Evolutionary conservation across 1,140 invertebrate genomes (phyloP), one percentile per base, ranked within the genome.

Genomic region (Drosophila melanica): DNA sequence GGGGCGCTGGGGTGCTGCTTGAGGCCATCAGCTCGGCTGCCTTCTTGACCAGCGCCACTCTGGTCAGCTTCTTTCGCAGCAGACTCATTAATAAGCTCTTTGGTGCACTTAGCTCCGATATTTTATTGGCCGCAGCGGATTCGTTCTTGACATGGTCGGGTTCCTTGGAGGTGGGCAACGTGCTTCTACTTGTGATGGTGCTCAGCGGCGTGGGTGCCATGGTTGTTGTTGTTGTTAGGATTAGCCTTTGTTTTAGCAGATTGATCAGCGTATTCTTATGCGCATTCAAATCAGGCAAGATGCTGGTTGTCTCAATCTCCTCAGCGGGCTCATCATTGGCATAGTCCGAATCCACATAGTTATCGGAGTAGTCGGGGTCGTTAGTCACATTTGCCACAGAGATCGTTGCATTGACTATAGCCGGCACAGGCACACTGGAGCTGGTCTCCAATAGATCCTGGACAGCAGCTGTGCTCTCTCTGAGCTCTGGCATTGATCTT

Each of bases 331-430:
- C 81, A 54, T 87, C 84, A 10, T 87, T 87, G 10, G 47, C 60
- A 62, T 86, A 86, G 20, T 86, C 82, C 2, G 63, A 71, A 20
- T 75, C 75, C 23, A 53, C 51, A 48, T 62, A 75, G 18, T 74
- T 70, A 1, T 76, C 77, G 0, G 55, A 48, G 18, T 79, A 79
- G 27, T 86, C 79, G 7, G 30, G 42, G 4, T 79, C 60, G 1
- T 20, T 37, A 6, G 39, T 33, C 20, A 23, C 9, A n/a, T 55
- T 70, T 1, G 20, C 20, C 5, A 33, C 44, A n/a, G 9, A 16
- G 1, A 54, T n/a, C 5, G 18, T 58, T 4, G 59, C 71, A 48
- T 69, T 68, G 5, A 74, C 30, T 37, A 75, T 23, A 9, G 47
- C 45, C 0, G 55, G 51, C 10, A 53, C 37, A 20, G 51, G 76